Evolutionary conservation across 2,797 vertebrate genomes (phyloP).

Genomic region (Parotocinclus haroldoi): DNA sequence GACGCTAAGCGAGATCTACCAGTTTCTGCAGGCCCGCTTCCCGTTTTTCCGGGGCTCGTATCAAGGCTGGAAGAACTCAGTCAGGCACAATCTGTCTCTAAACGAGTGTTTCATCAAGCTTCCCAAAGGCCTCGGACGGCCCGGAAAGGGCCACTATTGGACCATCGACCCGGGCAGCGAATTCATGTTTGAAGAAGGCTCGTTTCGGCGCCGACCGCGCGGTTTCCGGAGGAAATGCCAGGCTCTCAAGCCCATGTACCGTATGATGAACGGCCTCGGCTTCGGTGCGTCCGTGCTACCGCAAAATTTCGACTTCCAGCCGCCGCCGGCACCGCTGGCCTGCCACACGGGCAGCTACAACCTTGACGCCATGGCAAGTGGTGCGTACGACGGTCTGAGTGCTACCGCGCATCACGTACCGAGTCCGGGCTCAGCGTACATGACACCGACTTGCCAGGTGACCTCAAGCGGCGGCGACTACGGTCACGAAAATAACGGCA

Average conservation of each 20-base stretch:
- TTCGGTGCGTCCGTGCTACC: conserved; percentile 85
- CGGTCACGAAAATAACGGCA: conserved; percentile 83
- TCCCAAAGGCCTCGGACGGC: conserved; percentile 89
- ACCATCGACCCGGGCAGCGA: conserved; percentile 94
- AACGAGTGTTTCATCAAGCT: conserved; percentile 97
- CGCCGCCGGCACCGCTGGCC: conserved; percentile 75
- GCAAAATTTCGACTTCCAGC: conserved; percentile 91
- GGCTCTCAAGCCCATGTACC: conserved; percentile 89
- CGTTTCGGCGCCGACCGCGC: conserved; percentile 90
- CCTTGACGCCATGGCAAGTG: conserved; percentile 83
- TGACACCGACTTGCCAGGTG: conserved; percentile 83
- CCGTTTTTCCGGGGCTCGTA: conserved; percentile 93
- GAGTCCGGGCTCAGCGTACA: conserved; percentile 84
- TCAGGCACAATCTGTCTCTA: conserved; percentile 92
- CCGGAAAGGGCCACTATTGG: conserved; percentile 96
- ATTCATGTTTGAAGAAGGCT: conserved; percentile 98
- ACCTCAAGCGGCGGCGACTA: conserved; percentile 80
- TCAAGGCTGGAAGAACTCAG: conserved; percentile 96
- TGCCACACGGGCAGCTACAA: conserved; percentile 85
- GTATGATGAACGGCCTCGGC: conserved; percentile 88
- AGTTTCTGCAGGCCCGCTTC: conserved; percentile 91
- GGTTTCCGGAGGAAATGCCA: conserved; percentile 95
- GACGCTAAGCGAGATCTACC: conserved; percentile 93
- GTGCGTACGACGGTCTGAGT: conserved; percentile 76
- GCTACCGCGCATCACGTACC: conserved; percentile 79